phyloP scores from a whole-genome alignment of 2,888 invertebrate genomes.

The Ganaspis brasiliensis region DNA sequence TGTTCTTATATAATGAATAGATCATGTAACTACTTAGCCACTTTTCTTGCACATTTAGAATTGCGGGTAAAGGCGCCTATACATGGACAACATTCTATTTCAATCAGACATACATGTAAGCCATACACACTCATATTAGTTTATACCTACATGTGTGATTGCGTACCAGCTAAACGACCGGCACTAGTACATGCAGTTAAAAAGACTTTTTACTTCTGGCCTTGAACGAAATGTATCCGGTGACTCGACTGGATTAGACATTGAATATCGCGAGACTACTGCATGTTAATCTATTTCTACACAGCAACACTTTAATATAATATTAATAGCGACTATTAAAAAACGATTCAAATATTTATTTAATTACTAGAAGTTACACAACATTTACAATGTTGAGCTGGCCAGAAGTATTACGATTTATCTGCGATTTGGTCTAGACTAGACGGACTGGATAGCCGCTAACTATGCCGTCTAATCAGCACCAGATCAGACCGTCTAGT shows the following conservation, averaged over 20 bases:
- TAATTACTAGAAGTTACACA: too few relatives aligned
- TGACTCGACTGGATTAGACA: conserved; percentile 69
- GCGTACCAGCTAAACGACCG: conserved; percentile 49
- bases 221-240: conserved; percentile 80
- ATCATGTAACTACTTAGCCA: conserved; percentile 79
- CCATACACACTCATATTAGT: conserved; percentile 32
- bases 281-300: neutral
- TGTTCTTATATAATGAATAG: conserved; percentile 80
- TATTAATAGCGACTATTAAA: too few relatives aligned
- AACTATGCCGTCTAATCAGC: too few relatives aligned
- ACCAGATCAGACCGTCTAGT: too few relatives aligned
- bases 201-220: conserved; percentile 80
- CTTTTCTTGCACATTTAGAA: conserved; percentile 66
- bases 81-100: conserved; percentile 56
- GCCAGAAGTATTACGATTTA: too few relatives aligned
- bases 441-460: too few relatives aligned
- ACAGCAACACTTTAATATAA: too few relatives aligned
- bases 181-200: conserved; percentile 73
- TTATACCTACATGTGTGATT: conserved; percentile 29
- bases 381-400: too few relatives aligned
- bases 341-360: too few relatives aligned
- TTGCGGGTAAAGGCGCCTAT: conserved; percentile 61
- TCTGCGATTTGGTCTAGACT: too few relatives aligned
- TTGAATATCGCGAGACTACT: conserved; percentile 55
- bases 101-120: conserved; percentile 37